Percentiles rank a stretch among this genome's conserved stretches.
phyloP scores from a whole-genome alignment of 1,140 invertebrate species.

The Drosophila pectinifera region DNA sequence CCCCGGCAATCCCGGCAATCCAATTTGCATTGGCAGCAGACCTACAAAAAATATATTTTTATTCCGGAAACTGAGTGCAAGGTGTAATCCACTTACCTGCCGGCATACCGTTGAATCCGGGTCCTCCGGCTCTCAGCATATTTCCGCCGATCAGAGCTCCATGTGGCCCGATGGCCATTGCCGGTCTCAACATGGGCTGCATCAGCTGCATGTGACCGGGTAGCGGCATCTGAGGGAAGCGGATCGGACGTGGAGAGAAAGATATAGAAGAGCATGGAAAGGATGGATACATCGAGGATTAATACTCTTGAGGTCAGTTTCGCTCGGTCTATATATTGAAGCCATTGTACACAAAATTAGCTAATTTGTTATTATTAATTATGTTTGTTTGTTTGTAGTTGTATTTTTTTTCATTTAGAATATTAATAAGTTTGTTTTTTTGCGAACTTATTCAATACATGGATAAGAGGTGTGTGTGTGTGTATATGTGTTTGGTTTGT shows the following conservation, averaged over 20 bases:
- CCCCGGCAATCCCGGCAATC: slow-evolving; percentile 86
- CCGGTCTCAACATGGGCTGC: slow-evolving; percentile 88
- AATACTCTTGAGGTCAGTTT: slow-evolving; percentile 49
- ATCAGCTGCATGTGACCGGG: slow-evolving; percentile 86
- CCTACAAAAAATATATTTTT: slow-evolving; percentile 33
- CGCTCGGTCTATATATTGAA: slow-evolving; percentile 72
- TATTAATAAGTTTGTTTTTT: slow-evolving; percentile 74
- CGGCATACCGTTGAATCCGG: slow-evolving; percentile 87
- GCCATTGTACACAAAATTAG: slow-evolving; percentile 83
- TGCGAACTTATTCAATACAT: slow-evolving; percentile 73
- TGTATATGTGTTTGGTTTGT: slow-evolving; percentile 44
- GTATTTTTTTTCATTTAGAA: slow-evolving; percentile 63
- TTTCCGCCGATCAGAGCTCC: slow-evolving; percentile 89
- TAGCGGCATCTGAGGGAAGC: slow-evolving; percentile 55
- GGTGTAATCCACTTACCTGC: slow-evolving; percentile 87
- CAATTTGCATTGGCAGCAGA: slow-evolving; percentile 77
- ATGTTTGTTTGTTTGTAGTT: slow-evolving; percentile 57
- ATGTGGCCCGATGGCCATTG: slow-evolving; percentile 89
- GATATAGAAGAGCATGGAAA: slow-evolving; percentile 78
- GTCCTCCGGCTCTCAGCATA: slow-evolving; percentile 90
- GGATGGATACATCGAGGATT: slow-evolving; percentile 34
- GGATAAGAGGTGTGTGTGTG: slow-evolving; percentile 64
- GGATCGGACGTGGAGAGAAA: slow-evolving; percentile 47
- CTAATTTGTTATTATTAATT: slow-evolving; percentile 79
- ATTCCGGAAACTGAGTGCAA: background rate